These are phyloP conservation scores for Anarsia innoxiella DNA, from an alignment of 2,888 invertebrate genomes.

Conservation along the genomic window DNA sequence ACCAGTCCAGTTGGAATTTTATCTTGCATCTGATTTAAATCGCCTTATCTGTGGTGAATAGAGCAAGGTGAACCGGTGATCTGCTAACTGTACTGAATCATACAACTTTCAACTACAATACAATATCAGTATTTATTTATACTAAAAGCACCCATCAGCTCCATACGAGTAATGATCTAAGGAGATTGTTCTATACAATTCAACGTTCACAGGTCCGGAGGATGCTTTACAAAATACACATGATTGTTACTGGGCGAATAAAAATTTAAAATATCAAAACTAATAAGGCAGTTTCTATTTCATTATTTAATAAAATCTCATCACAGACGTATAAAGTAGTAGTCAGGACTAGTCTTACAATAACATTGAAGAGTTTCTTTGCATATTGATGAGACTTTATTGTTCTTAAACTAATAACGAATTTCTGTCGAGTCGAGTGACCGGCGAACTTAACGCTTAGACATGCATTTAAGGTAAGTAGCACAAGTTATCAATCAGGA, in stretches of 20 bases:
- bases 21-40: constrained; percentile 47
- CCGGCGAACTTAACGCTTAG: no score
- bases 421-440: no score
- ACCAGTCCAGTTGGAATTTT: constrained; percentile 59
- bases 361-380: background rate
- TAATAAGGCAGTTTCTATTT: constrained; percentile 14
- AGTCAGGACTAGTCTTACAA: constrained; percentile 10
- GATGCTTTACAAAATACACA: constrained; percentile 14
- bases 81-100: constrained; percentile 7
- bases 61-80: constrained; percentile 14
- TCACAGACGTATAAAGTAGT: constrained; percentile 12
- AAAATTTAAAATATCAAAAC: constrained; percentile 18
- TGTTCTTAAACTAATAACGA: constrained; percentile 2
- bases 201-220: background rate
- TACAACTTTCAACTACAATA: constrained; percentile 14
- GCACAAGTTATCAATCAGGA: no score
- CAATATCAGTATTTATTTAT: constrained; percentile 25
- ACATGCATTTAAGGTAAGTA: no score
- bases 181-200: constrained; percentile 5
- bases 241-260: constrained; percentile 18
- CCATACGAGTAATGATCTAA: constrained; percentile 11
- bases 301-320: constrained; percentile 15
- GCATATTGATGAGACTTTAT: constrained; percentile 8
- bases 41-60: constrained; percentile 12
- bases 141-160: constrained; percentile 35